Evolutionary conservation across 2,888 invertebrate genomes (phyloP).

Genomic region (Baccha elongata): DNA sequence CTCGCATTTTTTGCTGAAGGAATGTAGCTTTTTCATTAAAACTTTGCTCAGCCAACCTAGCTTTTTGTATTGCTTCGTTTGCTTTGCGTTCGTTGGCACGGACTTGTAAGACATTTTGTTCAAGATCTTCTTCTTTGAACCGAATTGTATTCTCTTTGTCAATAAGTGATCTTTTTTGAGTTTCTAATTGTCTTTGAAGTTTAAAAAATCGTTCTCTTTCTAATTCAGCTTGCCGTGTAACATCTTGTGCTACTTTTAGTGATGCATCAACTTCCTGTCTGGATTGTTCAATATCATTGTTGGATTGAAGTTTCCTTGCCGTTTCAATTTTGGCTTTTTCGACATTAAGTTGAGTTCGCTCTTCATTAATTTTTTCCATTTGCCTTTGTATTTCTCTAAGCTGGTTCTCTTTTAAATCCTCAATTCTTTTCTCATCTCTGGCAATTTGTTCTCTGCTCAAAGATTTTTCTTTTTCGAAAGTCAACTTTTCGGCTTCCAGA

Average conservation of each 20-base stretch:
- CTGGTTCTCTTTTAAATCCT: constrained; percentile 79
- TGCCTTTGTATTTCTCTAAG: constrained; percentile 78
- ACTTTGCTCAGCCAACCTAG: constrained; percentile 78
- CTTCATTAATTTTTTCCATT: constrained; percentile 79
- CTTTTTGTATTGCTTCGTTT: constrained; percentile 77
- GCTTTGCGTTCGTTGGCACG: constrained; percentile 79
- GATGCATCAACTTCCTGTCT: constrained; percentile 80
- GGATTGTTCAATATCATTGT: constrained; percentile 76
- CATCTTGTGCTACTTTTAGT: constrained; percentile 81
- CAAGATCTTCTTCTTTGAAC: constrained; percentile 79
- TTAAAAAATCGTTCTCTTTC: constrained; percentile 80
- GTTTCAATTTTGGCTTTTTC: constrained; percentile 80
- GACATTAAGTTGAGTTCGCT: constrained; percentile 77
- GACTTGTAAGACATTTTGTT: constrained; percentile 77
- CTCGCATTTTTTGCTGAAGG: constrained; percentile 78
- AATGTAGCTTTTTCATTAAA: constrained; percentile 79
- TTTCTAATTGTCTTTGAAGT: constrained; percentile 80
- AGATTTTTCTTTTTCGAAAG: constrained; percentile 80
- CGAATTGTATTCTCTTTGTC: constrained; percentile 79
- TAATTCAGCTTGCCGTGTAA: constrained; percentile 79
- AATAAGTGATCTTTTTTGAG: constrained; percentile 78
- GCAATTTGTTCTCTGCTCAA: constrained; percentile 79
- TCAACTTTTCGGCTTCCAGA: constrained; percentile 80
- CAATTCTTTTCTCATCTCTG: constrained; percentile 80
- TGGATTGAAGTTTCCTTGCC: constrained; percentile 77